phyloP scores from a whole-genome alignment of 2,113 vertebrate genomes.

The Arothron firmamentum region DNA sequence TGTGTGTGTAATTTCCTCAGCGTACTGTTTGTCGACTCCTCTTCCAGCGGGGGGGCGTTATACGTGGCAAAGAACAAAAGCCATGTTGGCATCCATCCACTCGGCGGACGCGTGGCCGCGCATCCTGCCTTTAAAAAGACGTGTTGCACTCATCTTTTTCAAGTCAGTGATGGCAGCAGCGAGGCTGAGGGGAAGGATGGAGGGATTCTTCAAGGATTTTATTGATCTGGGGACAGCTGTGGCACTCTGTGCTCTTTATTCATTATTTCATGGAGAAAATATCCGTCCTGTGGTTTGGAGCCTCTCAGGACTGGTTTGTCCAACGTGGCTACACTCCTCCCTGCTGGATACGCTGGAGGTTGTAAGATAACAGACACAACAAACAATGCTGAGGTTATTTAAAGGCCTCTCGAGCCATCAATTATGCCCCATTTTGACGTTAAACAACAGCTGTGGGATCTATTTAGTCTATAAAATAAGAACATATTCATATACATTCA shows the following conservation, averaged over 20 bases:
- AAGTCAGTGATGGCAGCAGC: background rate
- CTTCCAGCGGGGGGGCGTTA: constrained; percentile 25
- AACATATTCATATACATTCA: too few relatives aligned
- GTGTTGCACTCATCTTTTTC: constrained; percentile 20
- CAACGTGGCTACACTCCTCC: constrained; percentile 34
- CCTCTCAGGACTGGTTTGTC: constrained; percentile 64
- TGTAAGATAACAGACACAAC: background rate
- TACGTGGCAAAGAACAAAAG: constrained; percentile 55
- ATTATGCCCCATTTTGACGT: background rate
- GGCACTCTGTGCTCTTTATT: constrained; percentile 56
- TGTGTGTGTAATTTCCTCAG: constrained; percentile 36
- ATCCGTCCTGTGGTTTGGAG: constrained; percentile 39
- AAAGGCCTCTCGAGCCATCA: background rate
- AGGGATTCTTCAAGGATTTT: constrained; percentile 40
- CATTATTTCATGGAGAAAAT: constrained; percentile 63
- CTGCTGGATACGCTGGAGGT: constrained; percentile 10
- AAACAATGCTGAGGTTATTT: constrained; percentile 21
- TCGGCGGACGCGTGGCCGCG: constrained; percentile 59
- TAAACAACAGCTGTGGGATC: too few relatives aligned
- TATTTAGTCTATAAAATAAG: too few relatives aligned
- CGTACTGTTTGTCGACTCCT: constrained; percentile 56
- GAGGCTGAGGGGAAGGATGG: background rate
- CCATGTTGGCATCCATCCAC: constrained; percentile 59
- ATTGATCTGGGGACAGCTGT: constrained; percentile 42
- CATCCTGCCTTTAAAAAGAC: constrained; percentile 13